Evolutionary conservation across 2,888 invertebrate species (phyloP), one percentile per base, ranked within the genome.

Genomic region (Ceraclea dissimilis): DNA sequence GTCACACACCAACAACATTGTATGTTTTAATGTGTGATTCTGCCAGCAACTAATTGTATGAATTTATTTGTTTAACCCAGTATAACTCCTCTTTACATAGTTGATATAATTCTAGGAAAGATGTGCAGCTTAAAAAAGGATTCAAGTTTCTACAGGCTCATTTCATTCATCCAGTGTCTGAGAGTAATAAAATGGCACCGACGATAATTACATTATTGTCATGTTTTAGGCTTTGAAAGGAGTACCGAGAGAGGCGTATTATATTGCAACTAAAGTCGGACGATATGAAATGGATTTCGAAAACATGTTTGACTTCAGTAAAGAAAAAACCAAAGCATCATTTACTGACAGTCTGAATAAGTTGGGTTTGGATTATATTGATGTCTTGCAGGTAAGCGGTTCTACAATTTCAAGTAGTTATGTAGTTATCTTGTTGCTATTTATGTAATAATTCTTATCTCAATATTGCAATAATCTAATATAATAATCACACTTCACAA

Each of bases 221-320:
- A 1, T 47, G n/a, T n/a, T n/a, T 39, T 65, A 86, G 86, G 93
- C 91, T 1, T 73, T 96, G 2, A 77, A 81, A 66, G 82, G 77
- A 51, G 77, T 96, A 54, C 95, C 95, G 0, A 77, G 97, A 34
- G 69, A 86, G 58, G 80, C 90, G 0, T 97, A 87, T 71, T 93
- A 89, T 67, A 79, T 97, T 49, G 92, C 86, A n/a, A 94, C 94
- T 22, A 97, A 97, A 79, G 88, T 91, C 4, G 92, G 92, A 4
- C 82, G 95, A 21, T 96, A 95, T 67, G 86, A 86, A 58, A 71
- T 75, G 52, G 79, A 84, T 54, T 79, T 79, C 1, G 78, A 80
- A 21, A 75, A 80, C 50, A 90, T 91, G 88, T 95, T 96, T 68
- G 90, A 97, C 70, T 96, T 93, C 70, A 83, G 89, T 0, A 74